Base-by-base conservation (phyloP, 2,888 invertebrate species). In the Parapristionchus giblindavisi region DNA sequence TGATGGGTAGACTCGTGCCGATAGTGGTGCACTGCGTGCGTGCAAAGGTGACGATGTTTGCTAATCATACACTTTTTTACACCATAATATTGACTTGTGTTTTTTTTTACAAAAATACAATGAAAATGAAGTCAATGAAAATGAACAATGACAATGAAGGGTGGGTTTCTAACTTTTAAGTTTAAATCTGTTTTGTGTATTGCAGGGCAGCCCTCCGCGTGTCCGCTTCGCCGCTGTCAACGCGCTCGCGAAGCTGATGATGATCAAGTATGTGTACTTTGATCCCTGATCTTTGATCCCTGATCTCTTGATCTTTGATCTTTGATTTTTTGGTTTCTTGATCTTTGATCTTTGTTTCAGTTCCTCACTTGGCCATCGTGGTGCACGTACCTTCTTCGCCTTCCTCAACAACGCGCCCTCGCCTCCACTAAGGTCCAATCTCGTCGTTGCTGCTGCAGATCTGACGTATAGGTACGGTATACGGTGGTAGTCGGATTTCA, bases 301-400 rank as follows among this genome's bases (percentile, higher is more conserved):
- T n/a, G 24, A 52, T 29, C 24, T 48, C 48, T 17, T n/a, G 43
- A 24, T 2, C 17, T 52, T 65, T 38, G 2, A 34, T 34, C 6
- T 29, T 38, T 3, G 24, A 51, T 66, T 51, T 6, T 48, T 51
- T n/a, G 8, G 5, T 21, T 63, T 63, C 63, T 29, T 36, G 29
- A 60, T 8, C 36, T 4, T 24, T 8, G 11, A 21, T 63, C 68
- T 54, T 14, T 11, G 3, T 2, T 52, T 70, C 60, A 73, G 73
- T 14, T 32, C 52, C 21, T 6, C 4, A 27, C 14, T 73, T 3
- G 73, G 43, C 4, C 34, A 40, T 4, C 24, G 32, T 8, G 73
- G 73, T 17, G 73, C 73, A 8, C 73, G 73, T 51, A 61, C 51
- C 60, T 73, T 73, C 61, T 73, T 73, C 61, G 60, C 73, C 73